Conservation (phyloP, 2,888 invertebrate species). For the Lysandra coridon region DNA sequence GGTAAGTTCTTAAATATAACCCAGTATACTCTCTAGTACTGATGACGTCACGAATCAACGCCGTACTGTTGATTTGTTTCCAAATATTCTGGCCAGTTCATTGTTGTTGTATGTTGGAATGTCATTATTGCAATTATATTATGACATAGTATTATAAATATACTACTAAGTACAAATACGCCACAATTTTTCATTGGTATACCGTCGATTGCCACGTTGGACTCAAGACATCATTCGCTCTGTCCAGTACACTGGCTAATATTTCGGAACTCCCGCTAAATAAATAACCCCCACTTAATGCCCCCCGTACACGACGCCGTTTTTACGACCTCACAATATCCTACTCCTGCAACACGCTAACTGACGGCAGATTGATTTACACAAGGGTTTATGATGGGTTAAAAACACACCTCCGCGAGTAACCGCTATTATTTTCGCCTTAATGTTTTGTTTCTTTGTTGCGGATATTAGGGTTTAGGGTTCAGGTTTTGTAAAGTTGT, state of each 20-base stretch:
- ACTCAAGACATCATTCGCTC: too few species aligned
- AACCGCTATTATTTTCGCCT: background rate
- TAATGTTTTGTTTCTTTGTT: background rate
- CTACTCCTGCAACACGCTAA: slow-evolving; percentile 54
- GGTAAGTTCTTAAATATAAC: background rate
- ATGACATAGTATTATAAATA: too few species aligned
- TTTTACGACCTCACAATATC: slow-evolving; percentile 67
- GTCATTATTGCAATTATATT: too few species aligned
- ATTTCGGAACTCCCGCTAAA: slow-evolving; percentile 48
- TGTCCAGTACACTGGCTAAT: background rate
- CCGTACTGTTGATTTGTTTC: background rate
- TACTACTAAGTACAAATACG: too few species aligned
- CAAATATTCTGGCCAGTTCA: too few species aligned
- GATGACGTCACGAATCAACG: background rate
- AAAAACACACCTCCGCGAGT: slow-evolving; percentile 1
- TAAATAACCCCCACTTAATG: slow-evolving; percentile 77
- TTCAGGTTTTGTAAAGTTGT: background rate
- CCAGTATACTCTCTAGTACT: background rate
- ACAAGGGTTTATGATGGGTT: slow-evolving; percentile 32
- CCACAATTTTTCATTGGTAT: too few species aligned
- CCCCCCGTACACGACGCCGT: slow-evolving; percentile 58
- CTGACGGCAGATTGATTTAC: slow-evolving; percentile 53
- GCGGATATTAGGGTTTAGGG: background rate
- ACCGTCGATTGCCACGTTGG: too few species aligned
- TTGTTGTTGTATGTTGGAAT: too few species aligned